Percentiles rank a stretch among this genome's conserved stretches.
Evolutionary conservation across 2,888 invertebrate genomes (phyloP).

Genomic region (Lycocerus yunnanus): DNA sequence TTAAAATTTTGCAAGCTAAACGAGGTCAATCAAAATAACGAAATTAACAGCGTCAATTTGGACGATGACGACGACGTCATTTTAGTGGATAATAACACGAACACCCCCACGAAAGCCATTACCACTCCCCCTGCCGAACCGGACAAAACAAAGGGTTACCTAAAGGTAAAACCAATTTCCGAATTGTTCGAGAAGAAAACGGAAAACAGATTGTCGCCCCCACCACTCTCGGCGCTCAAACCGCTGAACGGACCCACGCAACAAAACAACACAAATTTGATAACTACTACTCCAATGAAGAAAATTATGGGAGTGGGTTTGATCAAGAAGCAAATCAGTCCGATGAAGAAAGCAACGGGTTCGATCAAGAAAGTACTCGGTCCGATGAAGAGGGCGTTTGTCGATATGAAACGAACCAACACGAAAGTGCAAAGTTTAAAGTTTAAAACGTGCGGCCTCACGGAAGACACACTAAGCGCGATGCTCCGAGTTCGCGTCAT

Average conservation of each 20-base stretch:
- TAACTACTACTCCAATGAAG: not conserved
- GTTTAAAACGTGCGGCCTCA: not conserved
- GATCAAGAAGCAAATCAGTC: not conserved
- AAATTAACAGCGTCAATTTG: not conserved
- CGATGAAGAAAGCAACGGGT: not conserved
- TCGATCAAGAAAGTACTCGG: not conserved
- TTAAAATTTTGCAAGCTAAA: constrained; percentile 53
- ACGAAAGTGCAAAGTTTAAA: not conserved
- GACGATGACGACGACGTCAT: constrained; percentile 57
- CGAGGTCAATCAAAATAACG: not conserved
- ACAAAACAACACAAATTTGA: not conserved
- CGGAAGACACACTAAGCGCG: not conserved
- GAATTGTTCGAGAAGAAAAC: not conserved
- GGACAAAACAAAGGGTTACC: not conserved
- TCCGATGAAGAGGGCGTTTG: not conserved
- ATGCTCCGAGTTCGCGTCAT: not conserved
- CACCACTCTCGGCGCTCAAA: not conserved
- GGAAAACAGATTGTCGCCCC: not conserved
- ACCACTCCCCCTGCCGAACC: not conserved
- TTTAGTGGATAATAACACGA: constrained; percentile 56
- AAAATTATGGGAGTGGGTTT: not conserved
- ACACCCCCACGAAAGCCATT: constrained; percentile 29
- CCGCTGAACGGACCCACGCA: not conserved
- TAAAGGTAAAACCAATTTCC: constrained; percentile 22
- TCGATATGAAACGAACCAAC: not conserved